Evolutionary conservation across 1,140 invertebrate genomes (phyloP), one percentile per base, ranked within the genome.

Genomic region (Drosophila persimilis): DNA sequence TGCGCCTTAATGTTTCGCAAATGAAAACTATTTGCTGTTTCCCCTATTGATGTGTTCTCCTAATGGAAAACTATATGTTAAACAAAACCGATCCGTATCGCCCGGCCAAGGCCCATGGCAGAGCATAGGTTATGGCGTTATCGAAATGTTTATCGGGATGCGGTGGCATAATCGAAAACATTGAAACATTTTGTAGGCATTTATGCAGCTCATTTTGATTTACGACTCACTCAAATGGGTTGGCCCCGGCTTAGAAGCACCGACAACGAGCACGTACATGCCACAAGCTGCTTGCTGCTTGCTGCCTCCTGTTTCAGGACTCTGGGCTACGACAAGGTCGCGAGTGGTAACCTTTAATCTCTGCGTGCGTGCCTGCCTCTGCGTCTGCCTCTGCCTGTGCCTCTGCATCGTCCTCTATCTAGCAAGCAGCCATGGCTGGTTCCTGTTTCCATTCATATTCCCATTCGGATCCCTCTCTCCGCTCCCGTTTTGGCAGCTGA

Each of bases 291-390:
- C 57, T 29, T 8, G 26, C 44, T 52, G 35, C 31, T 41, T 17
- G 24, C 35, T 48, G 24, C 17, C 20, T 55, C 15, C 24, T 31
- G 39, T 54, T 43, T 45, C 26, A 20, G 9, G 17, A 22, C 2
- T 44, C 29, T 55, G 71, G 35, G 35, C 35, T 39, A 39, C 41
- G 65, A 57, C 81, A 88, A 86, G 81, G 81, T 86, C 81, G 83
- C 83, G 74, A 86, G 77, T 81, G 81, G 77, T 86, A 86, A 86
- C 81, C 81, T 86, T 86, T 86, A 86, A 86, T 88, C 81, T 88
- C 73, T 74, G 58, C 72, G 73, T 86, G 61, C 81, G 73, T 81
- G 77, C 78, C 69, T 66, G 63, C 64, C 76, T 53, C 22, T 24
- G 41, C 48, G 35, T 44, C 11, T 39, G 39, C n/a, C 41, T 9